Evolutionary conservation across 1,140 invertebrate species (phyloP).

Genomic region (Tetramorium parvispinum): DNA sequence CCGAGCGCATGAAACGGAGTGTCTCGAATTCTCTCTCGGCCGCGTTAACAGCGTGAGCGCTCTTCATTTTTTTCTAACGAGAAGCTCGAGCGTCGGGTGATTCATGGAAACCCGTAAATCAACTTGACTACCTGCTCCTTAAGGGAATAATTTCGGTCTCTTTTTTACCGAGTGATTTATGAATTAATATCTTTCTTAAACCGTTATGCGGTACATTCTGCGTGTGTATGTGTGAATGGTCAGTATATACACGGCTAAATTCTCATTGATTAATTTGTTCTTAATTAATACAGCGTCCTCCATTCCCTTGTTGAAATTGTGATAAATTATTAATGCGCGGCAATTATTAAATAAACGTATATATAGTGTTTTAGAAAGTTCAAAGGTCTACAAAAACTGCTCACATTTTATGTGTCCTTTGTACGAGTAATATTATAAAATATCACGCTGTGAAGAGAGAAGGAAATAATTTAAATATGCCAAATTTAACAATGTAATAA

Average conservation of each 20-base stretch:
- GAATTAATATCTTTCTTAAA: conserved; percentile 67
- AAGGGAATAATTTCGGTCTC: conserved; percentile 64
- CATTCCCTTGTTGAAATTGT: not conserved
- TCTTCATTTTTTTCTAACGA: conserved; percentile 57
- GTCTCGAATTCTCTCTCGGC: conserved; percentile 34
- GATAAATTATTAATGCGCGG: not conserved
- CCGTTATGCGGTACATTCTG: conserved; percentile 14
- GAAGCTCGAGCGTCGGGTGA: conserved; percentile 49
- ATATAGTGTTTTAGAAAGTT: not conserved
- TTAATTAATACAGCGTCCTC: not conserved
- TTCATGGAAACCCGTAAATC: conserved; percentile 66
- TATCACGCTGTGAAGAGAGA: no score
- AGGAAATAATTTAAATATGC: not conserved
- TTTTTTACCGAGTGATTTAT: conserved; percentile 60
- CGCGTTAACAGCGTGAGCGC: conserved; percentile 45
- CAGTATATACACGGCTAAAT: conserved; percentile 7
- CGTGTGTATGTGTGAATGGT: conserved; percentile 1
- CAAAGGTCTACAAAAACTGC: not conserved
- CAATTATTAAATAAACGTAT: not conserved
- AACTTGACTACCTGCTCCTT: conserved; percentile 58
- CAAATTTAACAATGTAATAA: conserved; percentile 2
- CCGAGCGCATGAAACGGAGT: conserved; percentile 29
- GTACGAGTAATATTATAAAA: not conserved
- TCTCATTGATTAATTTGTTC: not conserved
- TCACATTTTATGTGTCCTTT: not conserved